Conservation (phyloP, 2,113 vertebrate species). For the Gopherus flavomarginatus region DNA sequence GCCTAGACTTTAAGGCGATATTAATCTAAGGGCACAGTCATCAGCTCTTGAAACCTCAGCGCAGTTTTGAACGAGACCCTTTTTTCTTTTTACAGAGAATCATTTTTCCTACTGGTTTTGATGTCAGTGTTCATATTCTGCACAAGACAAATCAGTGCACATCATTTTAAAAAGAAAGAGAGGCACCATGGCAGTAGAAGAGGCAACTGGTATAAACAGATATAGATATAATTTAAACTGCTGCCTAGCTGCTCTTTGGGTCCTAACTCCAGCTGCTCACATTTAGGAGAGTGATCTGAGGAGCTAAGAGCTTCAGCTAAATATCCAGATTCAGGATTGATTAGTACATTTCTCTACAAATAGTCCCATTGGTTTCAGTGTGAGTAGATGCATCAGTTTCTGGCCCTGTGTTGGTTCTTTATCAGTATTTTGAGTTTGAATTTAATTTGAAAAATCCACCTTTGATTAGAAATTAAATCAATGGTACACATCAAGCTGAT, state of each 20-base stretch:
- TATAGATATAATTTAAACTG: neutral
- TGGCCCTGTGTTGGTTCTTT: neutral
- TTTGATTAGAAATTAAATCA: neutral
- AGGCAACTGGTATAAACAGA: neutral
- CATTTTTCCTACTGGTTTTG: neutral
- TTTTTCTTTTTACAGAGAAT: neutral
- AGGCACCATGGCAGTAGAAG: neutral
- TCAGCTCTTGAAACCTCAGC: neutral
- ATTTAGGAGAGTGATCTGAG: neutral
- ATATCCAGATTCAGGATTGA: neutral
- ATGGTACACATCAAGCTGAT: neutral
- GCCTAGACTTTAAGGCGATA: neutral
- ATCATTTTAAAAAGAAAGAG: neutral
- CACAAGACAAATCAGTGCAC: neutral
- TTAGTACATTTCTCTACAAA: neutral
- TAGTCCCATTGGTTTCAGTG: neutral
- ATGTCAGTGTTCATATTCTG: neutral
- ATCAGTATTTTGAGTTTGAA: accelerated
- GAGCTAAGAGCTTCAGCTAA: neutral
- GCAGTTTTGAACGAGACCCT: neutral
- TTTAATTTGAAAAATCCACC: neutral
- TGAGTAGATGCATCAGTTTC: neutral
- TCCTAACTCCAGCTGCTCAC: neutral
- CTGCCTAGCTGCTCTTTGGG: neutral
- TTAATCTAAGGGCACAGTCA: neutral